Percentiles rank a stretch among this genome's conserved stretches.
phyloP scores from a whole-genome alignment of 2,888 invertebrate genomes.

The Conops quadrifasciatus region DNA sequence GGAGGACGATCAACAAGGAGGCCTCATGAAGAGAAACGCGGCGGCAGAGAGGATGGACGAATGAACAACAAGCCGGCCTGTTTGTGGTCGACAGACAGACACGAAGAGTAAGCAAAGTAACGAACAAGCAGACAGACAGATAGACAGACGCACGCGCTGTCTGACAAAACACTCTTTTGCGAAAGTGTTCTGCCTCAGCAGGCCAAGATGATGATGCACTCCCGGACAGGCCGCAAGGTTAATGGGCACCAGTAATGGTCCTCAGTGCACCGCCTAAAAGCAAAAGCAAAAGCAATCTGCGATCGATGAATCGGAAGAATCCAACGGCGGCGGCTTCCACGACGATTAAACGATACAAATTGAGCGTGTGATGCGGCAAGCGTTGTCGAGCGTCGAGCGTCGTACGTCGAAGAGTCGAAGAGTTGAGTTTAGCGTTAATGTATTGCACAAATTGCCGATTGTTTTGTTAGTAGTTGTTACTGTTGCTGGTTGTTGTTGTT shows the following conservation, averaged over 20 bases:
- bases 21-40: background rate
- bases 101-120: background rate
- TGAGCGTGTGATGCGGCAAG: too few species aligned
- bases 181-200: background rate
- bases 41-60: constrained; percentile 6
- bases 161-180: background rate
- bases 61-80: background rate
- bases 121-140: constrained; percentile 4
- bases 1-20: too few species aligned
- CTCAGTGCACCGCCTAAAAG: constrained; percentile 45
- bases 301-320: background rate
- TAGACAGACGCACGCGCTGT: background rate
- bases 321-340: too few species aligned
- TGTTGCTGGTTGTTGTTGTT: background rate
- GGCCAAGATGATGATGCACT: background rate
- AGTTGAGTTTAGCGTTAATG: constrained; percentile 17
- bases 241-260: constrained; percentile 18
- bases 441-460: background rate
- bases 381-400: background rate
- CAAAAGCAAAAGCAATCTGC: too few species aligned
- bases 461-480: constrained; percentile 12
- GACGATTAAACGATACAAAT: too few species aligned
- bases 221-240: background rate
- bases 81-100: background rate
- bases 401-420: background rate